Evolutionary conservation across 2,888 invertebrate species (phyloP).

Genomic region (Baccha elongata): DNA sequence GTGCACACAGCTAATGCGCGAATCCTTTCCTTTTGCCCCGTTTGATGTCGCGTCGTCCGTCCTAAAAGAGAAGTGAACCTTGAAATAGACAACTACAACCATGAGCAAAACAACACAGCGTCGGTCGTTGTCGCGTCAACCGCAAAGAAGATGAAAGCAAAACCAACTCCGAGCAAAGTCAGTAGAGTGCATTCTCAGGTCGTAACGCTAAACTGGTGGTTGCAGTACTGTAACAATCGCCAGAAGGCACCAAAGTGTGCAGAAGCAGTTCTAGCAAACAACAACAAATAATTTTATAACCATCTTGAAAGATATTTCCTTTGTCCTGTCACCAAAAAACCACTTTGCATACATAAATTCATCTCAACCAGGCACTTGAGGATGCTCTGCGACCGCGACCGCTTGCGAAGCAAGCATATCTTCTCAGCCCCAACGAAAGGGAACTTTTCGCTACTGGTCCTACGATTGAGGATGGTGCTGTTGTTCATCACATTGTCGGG

Average conservation of each 20-base stretch:
- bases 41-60: not conserved
- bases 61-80: slow-evolving; percentile 41
- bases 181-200: slow-evolving; percentile 51
- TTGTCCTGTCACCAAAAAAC: slow-evolving; percentile 77
- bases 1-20: slow-evolving; percentile 63
- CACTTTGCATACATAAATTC: slow-evolving; percentile 82
- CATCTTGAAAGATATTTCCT: slow-evolving; percentile 75
- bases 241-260: slow-evolving; percentile 24
- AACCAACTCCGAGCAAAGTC: slow-evolving; percentile 44
- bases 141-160: slow-evolving; percentile 71
- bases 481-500: slow-evolving; percentile 63
- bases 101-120: slow-evolving; percentile 30
- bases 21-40: not conserved
- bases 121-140: slow-evolving; percentile 53
- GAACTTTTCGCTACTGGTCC: slow-evolving; percentile 69
- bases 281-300: slow-evolving; percentile 73
- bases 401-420: slow-evolving; percentile 18
- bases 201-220: not conserved
- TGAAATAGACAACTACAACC: slow-evolving; percentile 61
- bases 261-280: slow-evolving; percentile 66
- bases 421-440: slow-evolving; percentile 55
- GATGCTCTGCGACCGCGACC: slow-evolving; percentile 15
- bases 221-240: slow-evolving; percentile 3
- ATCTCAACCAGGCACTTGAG: slow-evolving; percentile 76
- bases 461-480: slow-evolving; percentile 51